Evolutionary conservation across 2,113 vertebrate genomes (phyloP).

Genomic region (Spheniscus mendiculus): DNA sequence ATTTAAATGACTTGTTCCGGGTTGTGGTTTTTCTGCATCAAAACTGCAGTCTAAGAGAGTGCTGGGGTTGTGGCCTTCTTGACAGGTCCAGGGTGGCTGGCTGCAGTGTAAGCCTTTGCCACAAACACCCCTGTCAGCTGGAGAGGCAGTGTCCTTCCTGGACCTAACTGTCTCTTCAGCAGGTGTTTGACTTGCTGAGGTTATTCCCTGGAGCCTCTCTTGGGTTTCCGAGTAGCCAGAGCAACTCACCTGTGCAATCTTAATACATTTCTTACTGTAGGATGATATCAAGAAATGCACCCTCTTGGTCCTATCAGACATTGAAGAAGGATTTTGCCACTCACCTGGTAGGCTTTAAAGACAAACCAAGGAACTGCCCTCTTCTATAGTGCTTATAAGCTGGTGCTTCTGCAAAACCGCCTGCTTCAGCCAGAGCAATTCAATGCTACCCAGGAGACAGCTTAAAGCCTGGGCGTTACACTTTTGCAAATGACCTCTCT

Average conservation of each 20-base stretch:
- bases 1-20: not conserved
- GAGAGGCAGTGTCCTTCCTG: not conserved
- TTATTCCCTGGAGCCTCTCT: not conserved
- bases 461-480: not conserved
- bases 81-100: not conserved
- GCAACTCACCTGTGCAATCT: fast-evolving
- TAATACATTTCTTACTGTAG: not conserved
- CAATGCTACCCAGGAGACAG: not conserved
- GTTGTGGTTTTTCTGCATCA: not conserved
- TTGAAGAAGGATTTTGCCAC: not conserved
- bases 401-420: not conserved
- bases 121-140: not conserved
- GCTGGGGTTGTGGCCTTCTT: too few species aligned
- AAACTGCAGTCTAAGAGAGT: not conserved
- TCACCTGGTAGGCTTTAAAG: not conserved
- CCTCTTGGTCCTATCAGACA: not conserved
- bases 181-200: not conserved
- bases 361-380: not conserved
- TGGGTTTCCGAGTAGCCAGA: not conserved
- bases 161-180: not conserved
- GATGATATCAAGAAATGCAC: not conserved
- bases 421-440: not conserved
- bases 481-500: not conserved
- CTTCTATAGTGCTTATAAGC: not conserved
- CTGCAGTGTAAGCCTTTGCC: not conserved